A percentile compares a stretch with the other conserved stretches of the same genome.
These are phyloP conservation scores for Butorides virescens DNA, from an alignment of 2,113 vertebrate genomes.

Conservation along the genomic window DNA sequence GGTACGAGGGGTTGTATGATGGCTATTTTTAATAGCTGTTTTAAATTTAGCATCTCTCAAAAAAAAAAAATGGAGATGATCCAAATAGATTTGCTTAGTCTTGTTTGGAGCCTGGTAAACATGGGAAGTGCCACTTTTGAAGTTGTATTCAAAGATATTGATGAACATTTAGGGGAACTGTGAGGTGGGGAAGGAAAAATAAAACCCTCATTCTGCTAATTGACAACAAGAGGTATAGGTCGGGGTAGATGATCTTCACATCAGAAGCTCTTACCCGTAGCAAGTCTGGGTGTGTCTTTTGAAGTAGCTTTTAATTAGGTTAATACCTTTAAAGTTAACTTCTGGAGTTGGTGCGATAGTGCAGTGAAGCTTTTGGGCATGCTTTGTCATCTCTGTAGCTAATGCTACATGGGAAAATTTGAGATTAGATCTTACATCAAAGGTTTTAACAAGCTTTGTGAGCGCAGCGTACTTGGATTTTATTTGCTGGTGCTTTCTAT, in stretches of 20 bases:
- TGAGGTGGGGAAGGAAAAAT: neutral
- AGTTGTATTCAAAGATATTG: neutral
- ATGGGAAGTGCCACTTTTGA: neutral
- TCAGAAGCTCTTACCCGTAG: neutral
- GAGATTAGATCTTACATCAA: neutral
- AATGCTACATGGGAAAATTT: neutral
- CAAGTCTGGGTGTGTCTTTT: neutral
- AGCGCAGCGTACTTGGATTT: neutral
- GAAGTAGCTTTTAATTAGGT: neutral
- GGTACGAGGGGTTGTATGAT: neutral
- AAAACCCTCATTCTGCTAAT: neutral
- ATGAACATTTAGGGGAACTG: neutral
- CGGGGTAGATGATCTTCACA: neutral
- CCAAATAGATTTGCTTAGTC: neutral
- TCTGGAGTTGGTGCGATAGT: neutral
- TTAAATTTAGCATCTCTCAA: neutral
- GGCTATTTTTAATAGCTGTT: neutral
- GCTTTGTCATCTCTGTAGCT: neutral
- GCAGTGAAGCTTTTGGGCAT: neutral
- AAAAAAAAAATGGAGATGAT: neutral
- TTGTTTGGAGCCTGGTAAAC: neutral
- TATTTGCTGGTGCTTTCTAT: neutral
- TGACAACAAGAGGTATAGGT: neutral
- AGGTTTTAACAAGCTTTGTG: neutral
- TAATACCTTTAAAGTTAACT: neutral